Evolutionary conservation across 2,888 invertebrate species (phyloP).

Genomic region (Synanthedon formicaeformis): DNA sequence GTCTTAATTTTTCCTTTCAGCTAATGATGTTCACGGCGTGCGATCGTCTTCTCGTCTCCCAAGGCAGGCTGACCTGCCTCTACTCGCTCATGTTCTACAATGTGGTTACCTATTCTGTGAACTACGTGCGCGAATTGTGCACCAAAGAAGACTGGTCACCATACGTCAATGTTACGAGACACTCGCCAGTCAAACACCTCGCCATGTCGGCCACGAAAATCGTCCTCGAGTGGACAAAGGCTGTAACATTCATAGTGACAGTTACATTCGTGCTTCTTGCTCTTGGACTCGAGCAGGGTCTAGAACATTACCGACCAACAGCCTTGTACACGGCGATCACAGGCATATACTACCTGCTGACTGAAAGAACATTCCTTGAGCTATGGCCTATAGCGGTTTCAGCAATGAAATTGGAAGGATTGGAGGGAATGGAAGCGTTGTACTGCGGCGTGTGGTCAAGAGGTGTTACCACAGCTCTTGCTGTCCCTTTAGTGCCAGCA

Average conservation of each 20-base stretch:
- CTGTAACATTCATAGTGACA: constrained; percentile 82
- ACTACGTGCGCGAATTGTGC: constrained; percentile 79
- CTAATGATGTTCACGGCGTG: constrained; percentile 80
- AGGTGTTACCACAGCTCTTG: constrained; percentile 68
- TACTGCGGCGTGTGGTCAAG: constrained; percentile 77
- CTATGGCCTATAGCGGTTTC: constrained; percentile 72
- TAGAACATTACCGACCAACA: constrained; percentile 80
- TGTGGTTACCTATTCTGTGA: constrained; percentile 81
- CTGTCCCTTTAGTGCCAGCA: constrained; percentile 69
- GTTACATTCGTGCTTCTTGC: constrained; percentile 81
- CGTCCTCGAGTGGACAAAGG: constrained; percentile 85
- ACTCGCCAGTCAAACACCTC: constrained; percentile 79
- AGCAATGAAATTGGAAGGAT: constrained; percentile 69
- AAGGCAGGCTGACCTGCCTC: constrained; percentile 74
- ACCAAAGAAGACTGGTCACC: constrained; percentile 84
- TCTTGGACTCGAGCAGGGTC: constrained; percentile 79
- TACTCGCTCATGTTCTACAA: constrained; percentile 87
- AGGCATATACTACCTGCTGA: constrained; percentile 77
- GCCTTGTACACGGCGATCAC: constrained; percentile 75
- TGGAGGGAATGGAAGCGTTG: constrained; percentile 79
- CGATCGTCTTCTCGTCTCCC: constrained; percentile 73
- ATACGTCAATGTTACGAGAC: constrained; percentile 79
- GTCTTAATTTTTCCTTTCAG: constrained; percentile 35
- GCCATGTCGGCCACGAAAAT: constrained; percentile 86
- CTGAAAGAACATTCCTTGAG: constrained; percentile 79